Conservation (phyloP, 2,888 invertebrate species). For the Ctenicera cuprea region DNA sequence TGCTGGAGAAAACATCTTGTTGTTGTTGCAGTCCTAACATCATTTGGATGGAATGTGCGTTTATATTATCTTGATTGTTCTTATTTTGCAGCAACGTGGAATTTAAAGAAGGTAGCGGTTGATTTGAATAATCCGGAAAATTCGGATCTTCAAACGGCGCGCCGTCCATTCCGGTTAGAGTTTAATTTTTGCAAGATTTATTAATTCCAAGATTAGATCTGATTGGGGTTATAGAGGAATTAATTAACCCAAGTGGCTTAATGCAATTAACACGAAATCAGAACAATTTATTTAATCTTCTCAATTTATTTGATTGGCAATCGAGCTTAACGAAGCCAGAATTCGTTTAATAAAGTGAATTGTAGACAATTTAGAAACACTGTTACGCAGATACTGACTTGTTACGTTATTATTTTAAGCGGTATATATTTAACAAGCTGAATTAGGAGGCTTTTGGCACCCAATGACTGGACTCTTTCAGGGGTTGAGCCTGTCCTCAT, state of each 20-base stretch:
- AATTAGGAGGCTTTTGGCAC: conserved; percentile 61
- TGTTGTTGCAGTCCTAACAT: conserved; percentile 77
- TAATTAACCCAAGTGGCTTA: conserved; percentile 59
- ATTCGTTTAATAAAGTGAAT: conserved; percentile 60
- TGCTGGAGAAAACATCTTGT: conserved; percentile 71
- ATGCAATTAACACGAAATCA: conserved; percentile 65
- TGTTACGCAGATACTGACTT: conserved; percentile 69
- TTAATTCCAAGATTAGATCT: conserved; percentile 50
- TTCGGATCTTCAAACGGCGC: conserved; percentile 85
- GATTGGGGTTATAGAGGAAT: conserved; percentile 48
- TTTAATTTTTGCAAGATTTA: conserved; percentile 56
- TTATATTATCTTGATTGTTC: conserved; percentile 72
- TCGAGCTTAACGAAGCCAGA: conserved; percentile 59
- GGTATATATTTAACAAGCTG: conserved; percentile 74
- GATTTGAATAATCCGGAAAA: conserved; percentile 84
- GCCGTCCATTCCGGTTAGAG: conserved; percentile 78
- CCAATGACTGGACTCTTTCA: conserved; percentile 41
- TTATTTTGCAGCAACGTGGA: conserved; percentile 68
- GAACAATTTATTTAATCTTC: conserved; percentile 69
- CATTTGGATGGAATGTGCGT: conserved; percentile 80
- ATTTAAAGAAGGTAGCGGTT: conserved; percentile 71
- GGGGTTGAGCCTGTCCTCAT: conserved; percentile 46
- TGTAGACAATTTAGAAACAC: conserved; percentile 65
- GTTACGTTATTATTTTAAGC: conserved; percentile 73
- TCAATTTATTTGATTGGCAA: conserved; percentile 65